Evolutionary conservation across 2,113 vertebrate genomes (phyloP), one percentile per base, ranked within the genome.

Genomic region (Esox niger): DNA sequence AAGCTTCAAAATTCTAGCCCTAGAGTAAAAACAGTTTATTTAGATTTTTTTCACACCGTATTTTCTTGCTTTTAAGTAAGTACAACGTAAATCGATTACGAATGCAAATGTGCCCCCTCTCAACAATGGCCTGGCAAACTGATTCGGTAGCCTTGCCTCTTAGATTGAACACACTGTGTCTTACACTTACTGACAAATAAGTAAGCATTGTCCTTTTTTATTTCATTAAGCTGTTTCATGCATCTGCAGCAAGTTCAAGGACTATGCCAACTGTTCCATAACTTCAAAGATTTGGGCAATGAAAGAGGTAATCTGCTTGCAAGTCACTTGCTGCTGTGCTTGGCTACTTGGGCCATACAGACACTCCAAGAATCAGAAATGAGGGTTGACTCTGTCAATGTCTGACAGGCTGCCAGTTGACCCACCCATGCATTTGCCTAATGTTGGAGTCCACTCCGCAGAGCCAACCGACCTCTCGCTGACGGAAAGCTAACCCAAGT

Each of bases 221-320:
- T 21, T 26, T 35, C n/a, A 25, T 75, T 75, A 59, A 57, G 52
- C 38, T 62, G 71, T 32, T 66, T 75, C 62, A 47, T 62, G 32
- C 29, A 5, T 71, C 70, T 43, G 3, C 15, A 17, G 74, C 73
- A 67, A 78, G 79, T 83, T 87, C 85, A 84, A 87, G 83, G 80
- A 75, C 86, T 83, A 69, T 79, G 68, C 30, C 63, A 68, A 59
- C 74, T 76, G 76, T 82, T 87, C 79, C 78, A 74, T 77, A 21
- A 68, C 82, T 83, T 85, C 82, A 86, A 82, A 88, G 77, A 78
- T 80, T 78, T 79, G 9, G 38, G 70, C 2, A 69, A 66, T 79
- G 77, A 86, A 84, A 83, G 81, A 69, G 69, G 78, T 88, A 71
- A 87, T 91, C 73, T 85, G 81, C 76, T 88, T 86, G 84, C 70